A percentile compares a stretch with the other conserved stretches of the same genome.
These are phyloP conservation scores for Drosophila pseudotakahashii DNA, from an alignment of 2,888 invertebrate genomes.

Conservation along the genomic window DNA sequence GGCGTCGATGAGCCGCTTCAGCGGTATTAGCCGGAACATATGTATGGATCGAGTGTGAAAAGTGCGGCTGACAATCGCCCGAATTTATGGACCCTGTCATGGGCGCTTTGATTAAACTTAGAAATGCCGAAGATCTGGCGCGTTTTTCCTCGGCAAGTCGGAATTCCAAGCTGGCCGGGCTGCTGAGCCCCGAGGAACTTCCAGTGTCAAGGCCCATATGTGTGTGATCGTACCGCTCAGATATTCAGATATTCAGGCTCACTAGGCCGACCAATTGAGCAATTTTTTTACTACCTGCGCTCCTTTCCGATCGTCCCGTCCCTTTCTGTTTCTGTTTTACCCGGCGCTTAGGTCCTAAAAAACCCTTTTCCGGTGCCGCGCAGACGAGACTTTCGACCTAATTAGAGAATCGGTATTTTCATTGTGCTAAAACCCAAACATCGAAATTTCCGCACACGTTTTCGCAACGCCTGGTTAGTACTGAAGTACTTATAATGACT, in stretches of 20 bases:
- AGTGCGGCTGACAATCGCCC: slow-evolving; percentile 21
- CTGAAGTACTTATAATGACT: slow-evolving; percentile 29
- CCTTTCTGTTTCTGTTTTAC: slow-evolving; percentile 29
- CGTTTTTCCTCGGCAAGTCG: slow-evolving; percentile 55
- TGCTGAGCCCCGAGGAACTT: slow-evolving; percentile 57
- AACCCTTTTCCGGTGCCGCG: slow-evolving; percentile 74
- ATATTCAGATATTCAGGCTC: not conserved
- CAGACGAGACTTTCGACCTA: slow-evolving; percentile 62
- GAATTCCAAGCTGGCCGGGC: slow-evolving; percentile 44
- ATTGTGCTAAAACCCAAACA: slow-evolving; percentile 78
- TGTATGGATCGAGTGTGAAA: slow-evolving; percentile 10
- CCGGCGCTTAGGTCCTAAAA: slow-evolving; percentile 77
- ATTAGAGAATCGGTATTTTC: slow-evolving; percentile 78
- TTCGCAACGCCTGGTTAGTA: slow-evolving; percentile 26
- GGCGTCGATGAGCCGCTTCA: slow-evolving; percentile 19
- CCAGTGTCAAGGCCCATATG: slow-evolving; percentile 72
- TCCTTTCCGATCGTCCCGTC: not conserved
- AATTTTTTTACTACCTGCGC: slow-evolving; percentile 49
- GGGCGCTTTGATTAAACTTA: slow-evolving; percentile 53
- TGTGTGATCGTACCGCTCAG: slow-evolving; percentile 40
- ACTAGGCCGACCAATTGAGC: slow-evolving; percentile 57
- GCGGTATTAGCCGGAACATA: slow-evolving; percentile 15
- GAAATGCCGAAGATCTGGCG: slow-evolving; percentile 65
- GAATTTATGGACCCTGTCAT: slow-evolving; percentile 51
- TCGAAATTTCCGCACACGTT: slow-evolving; percentile 65